These are phyloP conservation scores for Magallana angulata DNA, from an alignment of 1,140 invertebrate species.

Conservation along the genomic window DNA sequence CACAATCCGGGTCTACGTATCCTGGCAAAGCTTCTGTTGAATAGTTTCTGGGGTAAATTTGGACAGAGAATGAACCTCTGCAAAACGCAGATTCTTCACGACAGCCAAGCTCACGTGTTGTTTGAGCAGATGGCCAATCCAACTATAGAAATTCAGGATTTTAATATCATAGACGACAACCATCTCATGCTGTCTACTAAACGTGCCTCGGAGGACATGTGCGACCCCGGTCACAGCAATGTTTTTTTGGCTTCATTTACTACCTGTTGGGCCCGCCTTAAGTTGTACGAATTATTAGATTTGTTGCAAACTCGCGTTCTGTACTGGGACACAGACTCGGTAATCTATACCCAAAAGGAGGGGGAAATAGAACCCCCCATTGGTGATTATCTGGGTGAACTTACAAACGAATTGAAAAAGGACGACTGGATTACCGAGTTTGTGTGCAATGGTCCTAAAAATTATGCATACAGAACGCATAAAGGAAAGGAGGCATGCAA, in stretches of 20 bases:
- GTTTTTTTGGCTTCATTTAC: constrained; percentile 76
- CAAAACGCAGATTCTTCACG: constrained; percentile 33
- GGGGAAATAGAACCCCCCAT: constrained; percentile 32
- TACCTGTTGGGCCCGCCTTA: constrained; percentile 77
- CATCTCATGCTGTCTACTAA: constrained; percentile 31
- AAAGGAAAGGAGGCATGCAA: constrained; percentile 52
- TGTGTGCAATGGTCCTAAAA: constrained; percentile 55
- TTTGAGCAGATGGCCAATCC: constrained; percentile 48
- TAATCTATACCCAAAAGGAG: constrained; percentile 44
- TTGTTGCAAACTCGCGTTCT: constrained; percentile 68
- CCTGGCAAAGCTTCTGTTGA: constrained; percentile 65
- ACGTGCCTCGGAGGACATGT: constrained; percentile 14
- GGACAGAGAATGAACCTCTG: constrained; percentile 35
- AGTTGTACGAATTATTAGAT: constrained; percentile 76
- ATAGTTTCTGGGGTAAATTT: constrained; percentile 63
- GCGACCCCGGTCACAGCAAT: constrained; percentile 61
- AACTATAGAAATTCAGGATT: constrained; percentile 30
- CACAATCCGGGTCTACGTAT: constrained; percentile 70
- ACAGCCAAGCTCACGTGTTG: neutral
- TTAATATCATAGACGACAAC: constrained; percentile 42
- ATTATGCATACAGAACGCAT: constrained; percentile 55
- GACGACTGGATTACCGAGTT: constrained; percentile 46
- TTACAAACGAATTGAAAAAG: constrained; percentile 51
- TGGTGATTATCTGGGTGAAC: constrained; percentile 55
- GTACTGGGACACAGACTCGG: constrained; percentile 79